These are phyloP conservation scores for Dicrurus megarhynchus DNA, from an alignment of 2,113 vertebrate genomes.

Conservation along the genomic window DNA sequence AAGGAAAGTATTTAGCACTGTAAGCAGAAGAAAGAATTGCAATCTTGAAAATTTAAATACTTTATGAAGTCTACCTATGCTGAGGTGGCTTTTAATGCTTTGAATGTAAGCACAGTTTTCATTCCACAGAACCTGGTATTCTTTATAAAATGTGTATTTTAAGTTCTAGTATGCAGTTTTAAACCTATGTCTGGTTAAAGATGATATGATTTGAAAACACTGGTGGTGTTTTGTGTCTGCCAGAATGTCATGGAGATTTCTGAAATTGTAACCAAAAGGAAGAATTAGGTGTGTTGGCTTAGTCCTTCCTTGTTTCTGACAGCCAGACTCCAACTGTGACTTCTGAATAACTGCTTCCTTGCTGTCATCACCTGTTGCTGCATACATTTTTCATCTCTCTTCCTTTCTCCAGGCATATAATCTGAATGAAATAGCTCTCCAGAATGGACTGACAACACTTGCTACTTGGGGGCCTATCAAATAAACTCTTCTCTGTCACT, in stretches of 20 bases:
- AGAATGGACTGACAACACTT: not conserved
- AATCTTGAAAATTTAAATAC: not conserved
- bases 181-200: not conserved
- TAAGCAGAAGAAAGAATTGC: not conserved
- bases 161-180: not conserved
- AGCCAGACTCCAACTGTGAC: not conserved
- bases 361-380: not conserved
- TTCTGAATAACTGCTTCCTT: not conserved
- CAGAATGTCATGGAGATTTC: not conserved
- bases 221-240: not conserved
- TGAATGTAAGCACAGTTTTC: not conserved
- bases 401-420: not conserved
- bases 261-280: not conserved
- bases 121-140: not conserved
- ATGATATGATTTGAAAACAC: not conserved
- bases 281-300: not conserved
- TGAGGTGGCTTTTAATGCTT: not conserved
- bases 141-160: not conserved
- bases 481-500: not conserved
- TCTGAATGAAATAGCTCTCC: not conserved
- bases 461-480: not conserved
- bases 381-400: not conserved
- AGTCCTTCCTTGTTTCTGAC: not conserved
- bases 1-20: not conserved
- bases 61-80: not conserved